phyloP scores from a whole-genome alignment of 64 coral and sea anemone species.

The Porites lutea region DNA sequence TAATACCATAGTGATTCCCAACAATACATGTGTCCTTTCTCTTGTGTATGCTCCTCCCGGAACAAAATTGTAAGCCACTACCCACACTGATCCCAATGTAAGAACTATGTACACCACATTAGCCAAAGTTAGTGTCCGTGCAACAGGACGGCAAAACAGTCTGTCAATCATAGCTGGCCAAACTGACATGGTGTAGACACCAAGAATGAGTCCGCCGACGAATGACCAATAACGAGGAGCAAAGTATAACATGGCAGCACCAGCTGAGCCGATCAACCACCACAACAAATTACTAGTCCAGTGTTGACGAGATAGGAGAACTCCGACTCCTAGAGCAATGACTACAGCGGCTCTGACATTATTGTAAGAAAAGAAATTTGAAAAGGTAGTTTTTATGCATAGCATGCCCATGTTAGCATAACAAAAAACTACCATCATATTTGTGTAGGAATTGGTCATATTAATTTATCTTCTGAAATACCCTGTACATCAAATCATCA shows the following conservation, averaged over 20 bases:
- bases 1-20: conserved; percentile 79
- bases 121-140: conserved; percentile 66
- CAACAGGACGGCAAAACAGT: conserved; percentile 79
- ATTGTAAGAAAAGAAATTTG: not conserved
- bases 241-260: conserved; percentile 82
- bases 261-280: conserved; percentile 81
- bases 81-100: conserved; percentile 90
- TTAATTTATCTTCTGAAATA: no score
- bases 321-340: conserved; percentile 70
- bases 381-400: no score
- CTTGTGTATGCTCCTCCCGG: conserved; percentile 92
- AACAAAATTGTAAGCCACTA: conserved; percentile 96
- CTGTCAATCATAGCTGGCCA: conserved; percentile 98
- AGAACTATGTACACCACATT: conserved; percentile 88
- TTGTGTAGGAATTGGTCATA: no score
- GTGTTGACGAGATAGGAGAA: conserved; percentile 71
- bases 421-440: no score
- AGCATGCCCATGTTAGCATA: no score
- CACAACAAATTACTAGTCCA: conserved; percentile 81
- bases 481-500: no score
- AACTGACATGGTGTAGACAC: conserved; percentile 87
- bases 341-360: conserved; percentile 72
- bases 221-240: conserved; percentile 72
- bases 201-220: conserved; percentile 79
- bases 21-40: conserved; percentile 85